A percentile compares a stretch with the other conserved stretches of the same genome.
Conservation (phyloP, 1,140 invertebrate species). For the Drosophila watanabei region DNA sequence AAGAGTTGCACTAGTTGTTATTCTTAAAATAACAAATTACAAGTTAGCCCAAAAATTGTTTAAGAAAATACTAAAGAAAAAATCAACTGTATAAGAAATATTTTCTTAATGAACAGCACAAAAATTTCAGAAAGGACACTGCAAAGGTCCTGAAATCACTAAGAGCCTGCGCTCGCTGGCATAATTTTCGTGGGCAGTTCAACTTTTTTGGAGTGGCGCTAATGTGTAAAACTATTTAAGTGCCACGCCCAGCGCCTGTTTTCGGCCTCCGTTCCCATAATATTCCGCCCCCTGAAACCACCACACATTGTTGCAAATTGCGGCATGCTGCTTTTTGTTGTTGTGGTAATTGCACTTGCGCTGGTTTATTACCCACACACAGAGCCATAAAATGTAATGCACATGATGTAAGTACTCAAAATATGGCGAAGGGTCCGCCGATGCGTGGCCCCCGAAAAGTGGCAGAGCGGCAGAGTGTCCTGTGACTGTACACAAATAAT, state of each 20-base stretch:
- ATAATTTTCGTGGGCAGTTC: slow-evolving; percentile 16
- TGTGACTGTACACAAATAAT: slow-evolving; percentile 7
- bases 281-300: neutral
- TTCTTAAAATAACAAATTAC: no score
- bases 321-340: slow-evolving; percentile 33
- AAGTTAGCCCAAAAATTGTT: neutral
- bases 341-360: slow-evolving; percentile 73
- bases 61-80: neutral
- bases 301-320: slow-evolving; percentile 74
- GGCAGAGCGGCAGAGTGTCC: slow-evolving; percentile 1
- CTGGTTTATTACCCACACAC: slow-evolving; percentile 75
- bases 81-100: neutral
- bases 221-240: slow-evolving; percentile 71
- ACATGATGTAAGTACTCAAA: slow-evolving; percentile 78
- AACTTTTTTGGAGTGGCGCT: slow-evolving; percentile 47
- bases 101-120: neutral
- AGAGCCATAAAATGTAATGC: slow-evolving; percentile 75
- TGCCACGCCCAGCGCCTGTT: slow-evolving; percentile 21
- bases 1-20: no score
- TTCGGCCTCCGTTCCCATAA: neutral
- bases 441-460: slow-evolving; percentile 46
- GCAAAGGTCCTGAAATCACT: neutral
- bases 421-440: slow-evolving; percentile 39
- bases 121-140: no score
- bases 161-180: neutral